Conservation (phyloP, 1,140 invertebrate genomes). For the Trachymyrmex cornetzi region DNA sequence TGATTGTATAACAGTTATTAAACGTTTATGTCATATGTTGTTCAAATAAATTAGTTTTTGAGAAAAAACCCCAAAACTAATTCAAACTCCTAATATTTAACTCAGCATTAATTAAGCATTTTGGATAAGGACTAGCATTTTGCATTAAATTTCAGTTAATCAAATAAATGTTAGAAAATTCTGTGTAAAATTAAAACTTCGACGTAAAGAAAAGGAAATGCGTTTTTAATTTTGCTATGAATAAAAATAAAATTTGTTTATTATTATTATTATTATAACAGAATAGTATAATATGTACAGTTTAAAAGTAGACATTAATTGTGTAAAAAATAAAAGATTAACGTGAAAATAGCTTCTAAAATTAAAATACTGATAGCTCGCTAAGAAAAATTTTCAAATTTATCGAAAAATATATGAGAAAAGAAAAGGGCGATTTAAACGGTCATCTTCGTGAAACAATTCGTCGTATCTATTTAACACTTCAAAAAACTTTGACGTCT, state of each 20-base stretch:
- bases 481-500: background rate
- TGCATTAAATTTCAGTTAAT: slow-evolving; percentile 28
- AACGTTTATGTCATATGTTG: no score
- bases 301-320: background rate
- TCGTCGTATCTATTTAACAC: background rate
- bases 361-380: background rate
- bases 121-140: background rate
- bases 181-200: background rate
- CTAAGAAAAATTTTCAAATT: background rate
- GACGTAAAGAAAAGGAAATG: background rate
- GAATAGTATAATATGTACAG: background rate
- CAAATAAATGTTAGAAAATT: background rate
- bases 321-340: background rate
- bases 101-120: no score
- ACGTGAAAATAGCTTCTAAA: background rate
- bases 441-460: background rate
- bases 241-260: background rate
- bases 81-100: background rate
- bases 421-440: background rate
- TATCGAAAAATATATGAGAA: background rate
- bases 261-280: background rate
- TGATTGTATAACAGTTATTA: no score
- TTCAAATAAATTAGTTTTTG: no score
- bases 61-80: no score
- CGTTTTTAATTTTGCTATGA: background rate